These are phyloP conservation scores for Caprella mutica DNA, from an alignment of 2,888 invertebrate genomes.

Conservation along the genomic window DNA sequence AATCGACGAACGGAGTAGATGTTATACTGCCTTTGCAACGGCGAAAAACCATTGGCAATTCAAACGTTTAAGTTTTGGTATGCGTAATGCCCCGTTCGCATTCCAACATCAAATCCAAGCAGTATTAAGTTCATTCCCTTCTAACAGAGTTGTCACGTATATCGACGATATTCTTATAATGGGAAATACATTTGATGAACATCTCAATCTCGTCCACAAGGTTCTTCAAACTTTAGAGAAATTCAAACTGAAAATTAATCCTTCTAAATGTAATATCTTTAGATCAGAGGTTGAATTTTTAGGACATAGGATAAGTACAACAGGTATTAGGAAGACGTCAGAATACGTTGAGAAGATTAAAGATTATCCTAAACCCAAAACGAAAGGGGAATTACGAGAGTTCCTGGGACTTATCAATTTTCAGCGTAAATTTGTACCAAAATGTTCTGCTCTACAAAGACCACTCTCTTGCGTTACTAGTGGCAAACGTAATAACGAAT, in stretches of 20 bases:
- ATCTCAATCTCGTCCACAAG: background rate
- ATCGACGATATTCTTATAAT: conserved; percentile 1
- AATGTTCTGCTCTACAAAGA: background rate
- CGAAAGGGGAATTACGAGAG: background rate
- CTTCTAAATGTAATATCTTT: background rate
- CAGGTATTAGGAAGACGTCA: background rate
- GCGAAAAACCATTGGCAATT: background rate
- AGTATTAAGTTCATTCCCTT: background rate
- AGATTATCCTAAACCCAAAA: background rate
- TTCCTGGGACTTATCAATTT: conserved; percentile 1
- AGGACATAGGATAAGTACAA: background rate
- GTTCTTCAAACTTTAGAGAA: background rate
- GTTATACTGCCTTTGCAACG: background rate
- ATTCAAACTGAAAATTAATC: background rate
- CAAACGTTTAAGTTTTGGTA: background rate
- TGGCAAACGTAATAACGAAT: background rate
- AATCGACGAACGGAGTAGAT: background rate
- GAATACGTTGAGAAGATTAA: background rate
- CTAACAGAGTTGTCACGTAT: background rate
- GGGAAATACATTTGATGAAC: background rate
- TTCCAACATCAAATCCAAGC: background rate
- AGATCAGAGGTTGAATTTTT: background rate
- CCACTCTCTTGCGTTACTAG: background rate
- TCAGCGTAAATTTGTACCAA: background rate
- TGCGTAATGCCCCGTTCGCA: background rate